A percentile compares a stretch with the other conserved stretches of the same genome.
Evolutionary conservation across 64 coral and sea anemone species (phyloP).

Genomic region (Cladopsammia gracilis): DNA sequence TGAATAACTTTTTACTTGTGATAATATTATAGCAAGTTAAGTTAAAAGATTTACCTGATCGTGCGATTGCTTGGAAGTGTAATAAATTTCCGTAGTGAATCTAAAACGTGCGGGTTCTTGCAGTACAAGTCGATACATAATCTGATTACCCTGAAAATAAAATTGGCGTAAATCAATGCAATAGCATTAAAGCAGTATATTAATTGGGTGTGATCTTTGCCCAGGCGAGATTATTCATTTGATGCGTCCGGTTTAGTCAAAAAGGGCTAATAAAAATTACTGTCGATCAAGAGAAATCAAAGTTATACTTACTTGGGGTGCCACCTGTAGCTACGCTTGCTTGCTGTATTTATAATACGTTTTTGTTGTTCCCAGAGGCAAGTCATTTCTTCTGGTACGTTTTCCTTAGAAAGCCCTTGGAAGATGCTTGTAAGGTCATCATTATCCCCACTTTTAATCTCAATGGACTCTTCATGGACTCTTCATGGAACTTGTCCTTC

Average conservation of each 20-base stretch:
- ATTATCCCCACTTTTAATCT: constrained; percentile 29
- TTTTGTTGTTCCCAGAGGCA: constrained; percentile 56
- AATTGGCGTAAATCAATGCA: too few species aligned
- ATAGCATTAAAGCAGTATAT: too few species aligned
- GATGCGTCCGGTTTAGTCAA: too few species aligned
- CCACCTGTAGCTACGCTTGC: constrained; percentile 52
- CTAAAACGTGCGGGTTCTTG: constrained; percentile 67
- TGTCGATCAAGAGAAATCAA: too few species aligned
- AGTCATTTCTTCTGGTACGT: constrained; percentile 32
- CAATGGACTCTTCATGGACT: constrained; percentile 23
- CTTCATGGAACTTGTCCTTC: constrained; percentile 16
- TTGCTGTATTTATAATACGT: neutral
- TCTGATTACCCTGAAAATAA: constrained; percentile 35
- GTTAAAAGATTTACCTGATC: constrained; percentile 61
- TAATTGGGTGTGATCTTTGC: neutral
- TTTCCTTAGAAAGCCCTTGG: neutral
- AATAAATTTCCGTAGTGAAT: constrained; percentile 39
- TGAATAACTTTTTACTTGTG: neutral
- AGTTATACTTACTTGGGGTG: constrained; percentile 41
- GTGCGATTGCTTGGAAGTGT: constrained; percentile 55
- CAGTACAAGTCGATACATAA: constrained; percentile 58
- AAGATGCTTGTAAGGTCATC: constrained; percentile 15
- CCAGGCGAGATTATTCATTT: too few species aligned
- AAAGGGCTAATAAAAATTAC: neutral
- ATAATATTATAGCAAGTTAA: neutral